These are phyloP conservation scores for Scomber colias DNA, from an alignment of 2,113 vertebrate genomes.

Conservation along the genomic window DNA sequence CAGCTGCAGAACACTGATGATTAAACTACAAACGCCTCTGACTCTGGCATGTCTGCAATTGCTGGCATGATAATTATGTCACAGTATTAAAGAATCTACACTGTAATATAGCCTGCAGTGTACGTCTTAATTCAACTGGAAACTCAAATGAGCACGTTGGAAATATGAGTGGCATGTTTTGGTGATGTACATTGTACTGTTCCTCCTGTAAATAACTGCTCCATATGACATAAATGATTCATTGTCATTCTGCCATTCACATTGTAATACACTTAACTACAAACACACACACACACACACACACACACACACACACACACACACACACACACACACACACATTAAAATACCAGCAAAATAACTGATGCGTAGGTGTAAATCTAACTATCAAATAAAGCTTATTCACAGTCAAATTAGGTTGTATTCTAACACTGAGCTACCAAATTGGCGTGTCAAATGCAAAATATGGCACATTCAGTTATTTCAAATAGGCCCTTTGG, in stretches of 20 bases:
- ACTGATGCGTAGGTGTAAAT: not conserved
- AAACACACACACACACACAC: too few species aligned
- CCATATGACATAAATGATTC: not conserved
- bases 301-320: too few species aligned
- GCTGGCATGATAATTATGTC: slow-evolving; percentile 22
- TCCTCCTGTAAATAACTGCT: slow-evolving; percentile 1
- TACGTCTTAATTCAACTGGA: not conserved
- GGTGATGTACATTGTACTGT: not conserved
- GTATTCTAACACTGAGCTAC: too few species aligned
- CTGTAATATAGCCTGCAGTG: slow-evolving; percentile 1
- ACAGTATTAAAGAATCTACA: not conserved
- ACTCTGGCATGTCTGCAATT: slow-evolving; percentile 10
- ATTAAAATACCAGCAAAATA: not conserved
- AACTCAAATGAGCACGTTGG: not conserved
- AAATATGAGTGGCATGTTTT: not conserved
- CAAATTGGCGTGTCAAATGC: too few species aligned
- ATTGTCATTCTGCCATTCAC: not conserved
- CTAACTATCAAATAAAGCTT: not conserved
- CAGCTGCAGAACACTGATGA: slow-evolving; percentile 17
- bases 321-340: too few species aligned
- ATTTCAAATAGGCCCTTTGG: not conserved
- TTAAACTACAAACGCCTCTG: slow-evolving; percentile 27
- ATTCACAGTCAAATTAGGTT: not conserved
- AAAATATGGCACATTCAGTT: too few species aligned
- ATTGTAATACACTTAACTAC: too few species aligned